phyloP scores from a whole-genome alignment of 2,797 vertebrate species.

The Lycodopsis pacificus region DNA sequence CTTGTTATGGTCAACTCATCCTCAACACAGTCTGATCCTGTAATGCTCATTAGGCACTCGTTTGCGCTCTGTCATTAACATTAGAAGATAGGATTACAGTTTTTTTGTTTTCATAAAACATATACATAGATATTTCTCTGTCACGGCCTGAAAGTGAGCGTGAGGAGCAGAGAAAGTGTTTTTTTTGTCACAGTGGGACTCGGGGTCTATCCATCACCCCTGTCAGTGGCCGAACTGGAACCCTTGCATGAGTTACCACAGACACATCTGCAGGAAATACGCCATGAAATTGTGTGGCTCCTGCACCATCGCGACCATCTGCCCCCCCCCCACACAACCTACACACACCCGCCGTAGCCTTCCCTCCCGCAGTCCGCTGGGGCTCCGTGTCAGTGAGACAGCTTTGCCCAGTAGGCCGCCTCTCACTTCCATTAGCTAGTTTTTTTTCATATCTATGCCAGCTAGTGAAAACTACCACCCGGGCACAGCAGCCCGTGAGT shows the following conservation, averaged over 20 bases:
- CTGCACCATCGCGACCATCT: slow-evolving; percentile 86
- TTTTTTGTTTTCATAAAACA: slow-evolving; percentile 36
- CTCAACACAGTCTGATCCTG: slow-evolving; percentile 29
- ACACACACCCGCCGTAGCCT: slow-evolving; percentile 45
- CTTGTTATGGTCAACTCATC: slow-evolving; percentile 36
- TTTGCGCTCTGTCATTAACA: slow-evolving; percentile 14
- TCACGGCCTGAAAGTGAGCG: slow-evolving; percentile 22
- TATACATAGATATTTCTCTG: slow-evolving; percentile 3
- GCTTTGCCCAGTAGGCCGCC: slow-evolving; percentile 32
- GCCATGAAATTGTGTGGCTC: slow-evolving; percentile 95
- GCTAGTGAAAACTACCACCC: slow-evolving; percentile 13
- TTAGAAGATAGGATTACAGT: slow-evolving; percentile 37
- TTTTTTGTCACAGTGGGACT: slow-evolving; percentile 54
- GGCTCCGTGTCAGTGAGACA: slow-evolving; percentile 51
- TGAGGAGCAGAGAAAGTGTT: slow-evolving; percentile 49
- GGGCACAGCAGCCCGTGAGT: background rate
- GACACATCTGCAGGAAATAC: slow-evolving; percentile 92
- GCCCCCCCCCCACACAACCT: slow-evolving; percentile 58
- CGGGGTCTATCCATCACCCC: slow-evolving; percentile 78
- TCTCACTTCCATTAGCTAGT: slow-evolving; percentile 12
- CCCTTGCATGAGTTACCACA: slow-evolving; percentile 89
- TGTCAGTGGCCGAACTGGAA: slow-evolving; percentile 82
- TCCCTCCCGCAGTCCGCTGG: slow-evolving; percentile 46
- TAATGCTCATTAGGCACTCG: slow-evolving; percentile 22
- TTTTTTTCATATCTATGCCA: slow-evolving; percentile 28